phyloP scores from a whole-genome alignment of 2,888 invertebrate genomes.

The Platycheirus rosarum region DNA sequence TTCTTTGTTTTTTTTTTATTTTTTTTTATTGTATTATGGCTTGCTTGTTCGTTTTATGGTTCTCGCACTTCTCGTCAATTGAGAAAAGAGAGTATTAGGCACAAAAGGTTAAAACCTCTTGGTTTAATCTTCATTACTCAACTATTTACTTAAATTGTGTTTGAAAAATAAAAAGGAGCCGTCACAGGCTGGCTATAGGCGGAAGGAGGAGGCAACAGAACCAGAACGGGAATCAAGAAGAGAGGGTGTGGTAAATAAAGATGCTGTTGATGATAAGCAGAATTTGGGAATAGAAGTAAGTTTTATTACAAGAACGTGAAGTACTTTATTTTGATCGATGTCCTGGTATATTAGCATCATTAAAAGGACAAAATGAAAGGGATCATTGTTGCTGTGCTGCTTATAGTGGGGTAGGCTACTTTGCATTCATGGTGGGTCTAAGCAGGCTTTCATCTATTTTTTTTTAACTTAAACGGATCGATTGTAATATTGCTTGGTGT shows the following conservation, averaged over 20 bases:
- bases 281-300: conserved; percentile 51
- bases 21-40: conserved; percentile 8
- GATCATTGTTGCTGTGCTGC: conserved; percentile 45
- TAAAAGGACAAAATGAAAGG: conserved; percentile 36
- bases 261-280: conserved; percentile 55
- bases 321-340: conserved; percentile 69
- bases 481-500: conserved; percentile 13
- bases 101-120: conserved; percentile 64
- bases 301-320: conserved; percentile 60
- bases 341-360: conserved; percentile 49
- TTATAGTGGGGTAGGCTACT: conserved; percentile 16
- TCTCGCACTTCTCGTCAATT: conserved; percentile 37
- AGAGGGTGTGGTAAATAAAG: conserved; percentile 25
- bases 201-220: no score
- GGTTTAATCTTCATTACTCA: conserved; percentile 62
- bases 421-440: conserved; percentile 26
- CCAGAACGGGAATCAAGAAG: neutral
- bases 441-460: conserved; percentile 24
- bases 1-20: conserved; percentile 15
- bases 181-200: neutral
- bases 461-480: conserved; percentile 28
- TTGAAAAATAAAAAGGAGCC: conserved; percentile 10
- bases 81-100: neutral
- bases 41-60: conserved; percentile 38
- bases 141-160: conserved; percentile 60